Evolutionary conservation across 2,113 vertebrate genomes (phyloP).

Genomic region (Todiramphus saurophagus): DNA sequence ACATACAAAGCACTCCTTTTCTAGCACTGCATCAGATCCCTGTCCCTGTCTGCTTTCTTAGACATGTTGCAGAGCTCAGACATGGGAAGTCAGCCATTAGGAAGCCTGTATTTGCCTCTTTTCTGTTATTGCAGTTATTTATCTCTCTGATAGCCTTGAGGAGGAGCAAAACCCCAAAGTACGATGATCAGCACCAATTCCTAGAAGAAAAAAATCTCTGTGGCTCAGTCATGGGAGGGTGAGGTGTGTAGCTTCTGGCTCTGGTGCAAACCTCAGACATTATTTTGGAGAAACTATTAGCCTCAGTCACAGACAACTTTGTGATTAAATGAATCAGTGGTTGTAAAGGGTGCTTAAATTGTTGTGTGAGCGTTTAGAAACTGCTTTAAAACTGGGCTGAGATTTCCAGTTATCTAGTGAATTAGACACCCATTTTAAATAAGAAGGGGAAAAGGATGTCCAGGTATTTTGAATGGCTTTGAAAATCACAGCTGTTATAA

Average conservation of each 20-base stretch:
- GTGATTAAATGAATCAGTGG: neutral
- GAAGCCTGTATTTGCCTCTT: neutral
- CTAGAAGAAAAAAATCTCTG: neutral
- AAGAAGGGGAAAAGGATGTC: neutral
- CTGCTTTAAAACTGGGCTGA: neutral
- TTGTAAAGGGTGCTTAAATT: neutral
- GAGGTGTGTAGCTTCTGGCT: neutral
- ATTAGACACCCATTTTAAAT: neutral
- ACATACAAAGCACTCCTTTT: neutral
- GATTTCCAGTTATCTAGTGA: neutral
- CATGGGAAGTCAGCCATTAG: neutral
- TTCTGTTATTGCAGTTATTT: neutral
- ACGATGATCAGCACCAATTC: neutral
- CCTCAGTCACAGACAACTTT: neutral
- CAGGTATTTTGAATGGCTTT: neutral
- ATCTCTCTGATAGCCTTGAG: neutral
- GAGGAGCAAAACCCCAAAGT: neutral
- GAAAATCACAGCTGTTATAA: neutral
- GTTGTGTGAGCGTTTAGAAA: neutral
- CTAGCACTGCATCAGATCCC: neutral
- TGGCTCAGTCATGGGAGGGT: neutral
- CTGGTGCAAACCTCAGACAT: neutral
- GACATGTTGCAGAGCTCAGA: neutral
- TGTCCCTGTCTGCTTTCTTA: neutral
- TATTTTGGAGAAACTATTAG: neutral